Percentiles rank a stretch among this genome's conserved stretches.
These are phyloP conservation scores for Drosophila testacea DNA, from an alignment of 2,888 invertebrate genomes.

Conservation along the genomic window DNA sequence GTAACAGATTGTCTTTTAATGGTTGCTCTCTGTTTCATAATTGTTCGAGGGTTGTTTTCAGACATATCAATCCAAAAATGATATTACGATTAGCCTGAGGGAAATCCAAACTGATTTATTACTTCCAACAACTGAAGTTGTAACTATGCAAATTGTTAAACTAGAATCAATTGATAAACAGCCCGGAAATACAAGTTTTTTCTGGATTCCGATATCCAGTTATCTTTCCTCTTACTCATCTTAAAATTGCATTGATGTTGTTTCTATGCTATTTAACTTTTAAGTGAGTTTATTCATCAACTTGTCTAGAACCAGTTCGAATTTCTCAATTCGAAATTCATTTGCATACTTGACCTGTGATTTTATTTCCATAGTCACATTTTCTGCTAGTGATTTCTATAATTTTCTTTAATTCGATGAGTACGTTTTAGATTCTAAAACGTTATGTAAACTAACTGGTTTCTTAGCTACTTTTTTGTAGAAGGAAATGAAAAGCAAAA, in stretches of 20 bases:
- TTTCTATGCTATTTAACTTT: constrained; percentile 14
- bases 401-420: constrained; percentile 34
- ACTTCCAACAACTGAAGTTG: neutral
- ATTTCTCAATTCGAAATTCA: constrained; percentile 17
- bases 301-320: constrained; percentile 27
- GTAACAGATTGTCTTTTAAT: constrained; percentile 81
- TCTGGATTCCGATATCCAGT: constrained; percentile 4
- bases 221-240: constrained; percentile 13
- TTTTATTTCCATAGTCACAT: constrained; percentile 28
- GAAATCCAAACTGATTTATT: constrained; percentile 8
- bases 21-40: constrained; percentile 24
- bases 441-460: constrained; percentile 1
- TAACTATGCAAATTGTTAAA: constrained; percentile 8
- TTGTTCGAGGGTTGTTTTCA: constrained; percentile 30
- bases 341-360: constrained; percentile 48
- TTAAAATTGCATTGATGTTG: constrained; percentile 1
- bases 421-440: neutral
- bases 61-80: constrained; percentile 8
- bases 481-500: neutral
- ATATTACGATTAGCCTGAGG: constrained; percentile 19
- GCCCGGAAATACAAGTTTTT: neutral
- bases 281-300: neutral
- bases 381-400: constrained; percentile 17
- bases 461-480: neutral
- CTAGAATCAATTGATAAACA: constrained; percentile 1